Evolutionary conservation across 2,888 invertebrate genomes (phyloP), one percentile per base, ranked within the genome.

Genomic region (Calliscelio sp.): DNA sequence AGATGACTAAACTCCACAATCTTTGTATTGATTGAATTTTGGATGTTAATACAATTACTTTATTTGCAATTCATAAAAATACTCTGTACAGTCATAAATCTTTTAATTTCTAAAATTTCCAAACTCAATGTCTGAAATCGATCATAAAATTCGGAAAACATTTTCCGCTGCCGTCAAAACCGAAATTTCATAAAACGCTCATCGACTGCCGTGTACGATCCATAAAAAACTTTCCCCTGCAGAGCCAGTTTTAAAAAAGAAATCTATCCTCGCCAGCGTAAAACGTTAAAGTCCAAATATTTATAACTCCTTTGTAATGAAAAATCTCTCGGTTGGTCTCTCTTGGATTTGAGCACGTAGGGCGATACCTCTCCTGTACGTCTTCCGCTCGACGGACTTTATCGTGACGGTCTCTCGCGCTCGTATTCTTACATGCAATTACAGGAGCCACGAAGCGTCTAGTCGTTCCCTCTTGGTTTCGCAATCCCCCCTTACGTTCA

Each of bases 341-440:
- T 24, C 44, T 18, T 18, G 22, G n/a, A 16, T 44, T 18, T 11
- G 25, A 44, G 3, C 25, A 65, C 80, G 55, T 28, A 14, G 41
- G 28, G 28, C 66, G 53, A 65, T 49, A 65, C 38, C 61, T 44
- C 73, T 41, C 28, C 28, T 24, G 44, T 65, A 63, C 49, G 46
- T 63, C 73, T 74, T 73, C 78, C 73, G 82, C 82, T 53, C 61
- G 59, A 61, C 65, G 65, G 65, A 71, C 59, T 84, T 77, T 75
- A 65, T 80, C 70, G 61, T 61, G 61, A 59, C 74, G 74, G 57
- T 77, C 68, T 75, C 44, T 49, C 66, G 73, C 77, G 66, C 66
- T 70, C 51, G 41, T 65, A 84, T 71, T 84, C 84, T 81, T 84
- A 84, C 79, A 68, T 73, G 73, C 81, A 85, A 85, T 85, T 85